Base-by-base conservation (phyloP, 2,888 invertebrate genomes). In the Drosophila silvestris region DNA sequence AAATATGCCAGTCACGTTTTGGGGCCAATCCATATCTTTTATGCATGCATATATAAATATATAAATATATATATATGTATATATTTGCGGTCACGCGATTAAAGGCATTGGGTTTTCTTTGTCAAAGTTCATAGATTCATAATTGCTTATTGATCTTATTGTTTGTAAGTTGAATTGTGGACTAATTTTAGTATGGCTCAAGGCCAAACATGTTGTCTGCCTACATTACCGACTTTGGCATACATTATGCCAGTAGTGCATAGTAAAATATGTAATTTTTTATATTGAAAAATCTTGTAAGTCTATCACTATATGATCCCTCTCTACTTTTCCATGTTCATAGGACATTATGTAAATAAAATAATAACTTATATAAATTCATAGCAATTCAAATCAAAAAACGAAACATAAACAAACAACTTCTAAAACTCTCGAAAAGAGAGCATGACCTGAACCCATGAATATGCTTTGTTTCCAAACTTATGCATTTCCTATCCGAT, bases 1-100 rank as follows among this genome's bases (percentile, higher is more conserved):
- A 37, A 60, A 61, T 44, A 83, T 84, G 81, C 79, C 70, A 57
- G 82, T 85, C 84, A 85, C 84, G 86, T 86, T 83, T 83, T 65
- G 71, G 68, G 69, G 81, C 63, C 79, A 72, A 54, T 72, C 53
- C 56, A 67, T 16, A 41, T 39, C 41, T 37, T 7, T 22, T 28
- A 66, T n/a, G 28, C 28, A 50, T 28, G 57, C 39, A 56, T 47
- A 44, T 30, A 5, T 35, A 44, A 14, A 69, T 52, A 52, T 39
- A 52, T 39, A 37, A 16, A 69, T 52, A 52, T 44, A 26, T n/a
- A 32, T 19, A 3, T 16, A n/a, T 41, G 5, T 3, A 33, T 62
- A 60, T 62, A 60, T 70, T 33, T 51, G 39, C 7, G 32, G 62
- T 62, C 78, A 78, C 68, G 78, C 78, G 74, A 78, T 44, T 62